Evolutionary conservation across 2,113 vertebrate species (phyloP).

Genomic region (Sula dactylatra): DNA sequence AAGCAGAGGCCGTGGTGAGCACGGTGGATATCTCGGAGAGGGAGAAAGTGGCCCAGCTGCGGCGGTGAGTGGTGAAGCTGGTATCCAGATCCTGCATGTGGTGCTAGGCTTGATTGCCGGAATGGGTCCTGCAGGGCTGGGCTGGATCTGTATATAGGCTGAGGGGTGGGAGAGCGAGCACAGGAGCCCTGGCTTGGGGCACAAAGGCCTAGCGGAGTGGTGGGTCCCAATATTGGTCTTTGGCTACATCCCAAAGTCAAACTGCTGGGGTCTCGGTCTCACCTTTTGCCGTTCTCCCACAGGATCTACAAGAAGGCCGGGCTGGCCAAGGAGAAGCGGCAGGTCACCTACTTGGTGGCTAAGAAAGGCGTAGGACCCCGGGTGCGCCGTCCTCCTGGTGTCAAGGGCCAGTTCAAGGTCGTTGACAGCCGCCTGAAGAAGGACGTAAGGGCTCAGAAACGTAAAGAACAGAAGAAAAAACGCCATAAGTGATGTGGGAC

Average conservation of each 20-base stretch:
- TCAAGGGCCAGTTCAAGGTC: conserved; percentile 92
- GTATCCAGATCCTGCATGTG: background rate
- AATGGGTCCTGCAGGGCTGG: background rate
- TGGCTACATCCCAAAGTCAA: background rate
- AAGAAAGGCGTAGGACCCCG: conserved; percentile 89
- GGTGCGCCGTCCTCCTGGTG: conserved; percentile 83
- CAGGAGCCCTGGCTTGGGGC: background rate
- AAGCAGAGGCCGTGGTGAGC: conserved; percentile 91
- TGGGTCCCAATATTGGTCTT: background rate
- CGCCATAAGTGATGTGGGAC: conserved; percentile 46
- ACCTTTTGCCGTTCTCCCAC: background rate
- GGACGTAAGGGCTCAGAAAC: conserved; percentile 83
- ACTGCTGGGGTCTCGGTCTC: background rate
- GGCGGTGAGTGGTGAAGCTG: conserved; percentile 73
- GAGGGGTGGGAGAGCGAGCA: background rate
- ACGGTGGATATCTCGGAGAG: conserved; percentile 93
- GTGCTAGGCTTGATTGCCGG: rapidly evolving
- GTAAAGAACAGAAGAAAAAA: conserved; percentile 79
- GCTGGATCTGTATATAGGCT: rapidly evolving
- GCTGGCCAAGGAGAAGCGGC: conserved; percentile 89
- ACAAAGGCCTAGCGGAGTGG: no score
- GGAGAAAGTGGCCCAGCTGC: conserved; percentile 91
- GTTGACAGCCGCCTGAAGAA: conserved; percentile 95
- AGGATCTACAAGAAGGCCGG: conserved; percentile 98
- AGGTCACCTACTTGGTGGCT: conserved; percentile 90